Evolutionary conservation across 2,888 invertebrate species (phyloP), one percentile per base, ranked within the genome.

Genomic region (Macaria notata): DNA sequence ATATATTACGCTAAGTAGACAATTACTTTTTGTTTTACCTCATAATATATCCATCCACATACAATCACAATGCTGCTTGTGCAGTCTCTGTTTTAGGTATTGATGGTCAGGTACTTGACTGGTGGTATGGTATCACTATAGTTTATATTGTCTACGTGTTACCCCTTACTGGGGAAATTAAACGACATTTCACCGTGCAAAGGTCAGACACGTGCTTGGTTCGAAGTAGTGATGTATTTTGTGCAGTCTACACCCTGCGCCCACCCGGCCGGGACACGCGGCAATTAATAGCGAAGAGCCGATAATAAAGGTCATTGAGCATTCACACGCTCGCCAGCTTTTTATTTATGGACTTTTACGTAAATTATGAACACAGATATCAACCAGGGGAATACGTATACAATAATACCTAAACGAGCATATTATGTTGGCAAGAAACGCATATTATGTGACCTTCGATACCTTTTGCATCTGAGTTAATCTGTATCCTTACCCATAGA

Each of bases 131-230:
- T 19, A 19, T 19, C 19, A 1, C 19, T 19, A n/a, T n/a, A 19
- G 19, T 19, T 19, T 19, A 19, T 19, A 19, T 19, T 19, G 19
- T 19, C 19, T 19, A 19, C 19, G 19, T 8, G 46, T 42, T 38
- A 44, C 46, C 45, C 42, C 44, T 55, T 51, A 30, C 41, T 54
- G 58, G 47, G 54, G 65, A 63, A 63, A 65, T 71, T 49, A 57
- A 70, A 63, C 72, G 70, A 52, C 71, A 73, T 75, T 76, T 70
- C 19, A 36, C 33, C 38, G 58, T 61, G 47, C 54, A 75, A 73
- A 78, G 76, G 75, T 73, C 71, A 76, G 56, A 60, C 66, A 71
- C 65, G 59, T 54, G 68, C 19, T 19, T 48, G 36, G 4, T 44
- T 44, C 30, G 41, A 49, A 31, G 49, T 56, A 45, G 31, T 41